Conservation (phyloP, 1,140 invertebrate genomes). For the Heliconius himera region DNA sequence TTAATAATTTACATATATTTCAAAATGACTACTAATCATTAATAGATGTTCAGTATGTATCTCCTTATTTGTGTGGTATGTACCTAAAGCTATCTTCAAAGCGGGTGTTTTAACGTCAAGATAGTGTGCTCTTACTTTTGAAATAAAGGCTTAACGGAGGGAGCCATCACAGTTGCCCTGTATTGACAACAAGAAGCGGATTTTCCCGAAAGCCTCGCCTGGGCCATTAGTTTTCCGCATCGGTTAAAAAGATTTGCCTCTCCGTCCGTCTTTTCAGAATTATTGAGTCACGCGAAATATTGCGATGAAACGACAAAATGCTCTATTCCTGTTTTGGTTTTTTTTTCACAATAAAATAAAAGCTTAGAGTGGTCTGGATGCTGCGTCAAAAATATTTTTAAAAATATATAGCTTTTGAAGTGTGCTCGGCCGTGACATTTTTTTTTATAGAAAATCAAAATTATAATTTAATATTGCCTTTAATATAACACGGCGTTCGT, state of each 20-base stretch:
- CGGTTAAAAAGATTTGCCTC: conserved; percentile 80
- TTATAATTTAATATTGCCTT: not conserved
- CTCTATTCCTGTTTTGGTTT: conserved; percentile 46
- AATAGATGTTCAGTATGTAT: not conserved
- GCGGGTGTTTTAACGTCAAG: conserved; percentile 63
- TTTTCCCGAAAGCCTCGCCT: conserved; percentile 79
- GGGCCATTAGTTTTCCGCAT: conserved; percentile 80
- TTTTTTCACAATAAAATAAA: conserved; percentile 10
- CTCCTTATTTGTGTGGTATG: conserved; percentile 25
- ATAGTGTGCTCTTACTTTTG: conserved; percentile 74
- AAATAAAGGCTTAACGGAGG: conserved; percentile 79
- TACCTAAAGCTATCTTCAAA: conserved; percentile 54
- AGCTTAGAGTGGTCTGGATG: not conserved
- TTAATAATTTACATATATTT: not conserved
- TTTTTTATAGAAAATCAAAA: not conserved
- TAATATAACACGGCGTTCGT: conserved; percentile 22
- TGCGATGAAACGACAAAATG: conserved; percentile 62
- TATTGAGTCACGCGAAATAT: conserved; percentile 75
- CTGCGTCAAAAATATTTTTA: not conserved
- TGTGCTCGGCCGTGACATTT: not conserved
- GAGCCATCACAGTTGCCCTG: conserved; percentile 74
- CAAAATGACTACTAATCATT: not conserved
- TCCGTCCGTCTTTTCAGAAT: conserved; percentile 72
- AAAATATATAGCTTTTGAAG: not conserved
- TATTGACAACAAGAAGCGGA: conserved; percentile 81